These are phyloP conservation scores for Orthonyx spaldingii DNA, from an alignment of 2,113 vertebrate genomes.

Conservation along the genomic window DNA sequence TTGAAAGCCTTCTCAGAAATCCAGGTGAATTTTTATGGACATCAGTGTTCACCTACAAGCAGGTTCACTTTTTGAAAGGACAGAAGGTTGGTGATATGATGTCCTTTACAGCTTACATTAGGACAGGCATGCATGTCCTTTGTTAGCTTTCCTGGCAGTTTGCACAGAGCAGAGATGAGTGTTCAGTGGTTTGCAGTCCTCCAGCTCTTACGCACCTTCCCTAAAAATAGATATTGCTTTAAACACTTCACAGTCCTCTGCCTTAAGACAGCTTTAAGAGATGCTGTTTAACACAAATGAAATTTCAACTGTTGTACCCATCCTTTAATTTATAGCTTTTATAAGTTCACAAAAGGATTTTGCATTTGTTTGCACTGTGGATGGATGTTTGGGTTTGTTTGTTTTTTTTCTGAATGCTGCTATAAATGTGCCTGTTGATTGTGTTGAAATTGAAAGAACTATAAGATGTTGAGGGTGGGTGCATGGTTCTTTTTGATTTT, in stretches of 20 bases:
- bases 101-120: not conserved
- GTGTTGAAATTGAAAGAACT: not conserved
- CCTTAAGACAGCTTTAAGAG: not conserved
- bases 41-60: not conserved
- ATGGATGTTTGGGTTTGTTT: not conserved
- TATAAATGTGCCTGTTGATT: not conserved
- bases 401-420: not conserved
- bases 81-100: not conserved
- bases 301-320: not conserved
- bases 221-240: conserved; percentile 27
- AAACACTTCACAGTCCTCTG: not conserved
- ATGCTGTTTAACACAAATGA: not conserved
- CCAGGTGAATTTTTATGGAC: not conserved
- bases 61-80: not conserved
- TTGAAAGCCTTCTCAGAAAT: not conserved
- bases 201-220: not conserved
- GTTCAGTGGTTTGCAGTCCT: not conserved
- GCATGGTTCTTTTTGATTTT: not conserved
- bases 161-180: not conserved
- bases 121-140: not conserved
- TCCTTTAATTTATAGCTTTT: not conserved
- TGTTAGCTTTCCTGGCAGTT: not conserved
- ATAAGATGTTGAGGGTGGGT: not conserved
- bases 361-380: not conserved
- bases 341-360: not conserved